These are phyloP conservation scores for Cherax quadricarinatus DNA, from an alignment of 1,140 invertebrate genomes.

Conservation along the genomic window DNA sequence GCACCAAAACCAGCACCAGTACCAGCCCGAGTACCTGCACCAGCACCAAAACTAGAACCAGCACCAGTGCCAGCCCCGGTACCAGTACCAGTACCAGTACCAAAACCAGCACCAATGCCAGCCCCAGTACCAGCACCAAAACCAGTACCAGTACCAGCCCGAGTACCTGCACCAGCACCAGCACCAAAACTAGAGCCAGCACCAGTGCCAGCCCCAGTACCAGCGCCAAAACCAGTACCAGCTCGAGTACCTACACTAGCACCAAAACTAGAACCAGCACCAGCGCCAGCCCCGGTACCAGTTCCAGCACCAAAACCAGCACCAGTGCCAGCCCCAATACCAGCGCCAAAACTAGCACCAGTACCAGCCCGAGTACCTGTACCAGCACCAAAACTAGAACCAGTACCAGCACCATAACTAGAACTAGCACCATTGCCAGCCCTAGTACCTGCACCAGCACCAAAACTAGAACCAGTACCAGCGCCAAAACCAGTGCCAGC, in stretches of 20 bases:
- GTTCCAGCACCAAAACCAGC: background rate
- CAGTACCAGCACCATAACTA: background rate
- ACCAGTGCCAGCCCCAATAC: background rate
- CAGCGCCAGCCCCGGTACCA: background rate
- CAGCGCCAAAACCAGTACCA: constrained; percentile 12
- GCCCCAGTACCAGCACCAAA: background rate
- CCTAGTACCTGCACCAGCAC: background rate
- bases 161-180: background rate
- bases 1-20: background rate
- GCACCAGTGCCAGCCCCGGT: background rate
- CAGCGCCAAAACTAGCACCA: constrained; percentile 3
- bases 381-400: background rate
- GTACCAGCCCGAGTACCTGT: background rate
- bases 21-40: background rate
- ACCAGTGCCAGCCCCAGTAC: background rate
- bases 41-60: background rate
- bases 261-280: background rate
- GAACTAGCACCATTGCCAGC: background rate
- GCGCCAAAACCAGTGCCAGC: background rate
- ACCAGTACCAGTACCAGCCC: background rate
- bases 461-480: background rate
- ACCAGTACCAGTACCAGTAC: background rate
- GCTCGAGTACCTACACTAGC: background rate
- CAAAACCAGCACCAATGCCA: background rate
- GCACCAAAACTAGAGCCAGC: background rate